These are phyloP conservation scores for Hirtodrosophila confusa DNA, from an alignment of 2,888 invertebrate species.

Conservation along the genomic window DNA sequence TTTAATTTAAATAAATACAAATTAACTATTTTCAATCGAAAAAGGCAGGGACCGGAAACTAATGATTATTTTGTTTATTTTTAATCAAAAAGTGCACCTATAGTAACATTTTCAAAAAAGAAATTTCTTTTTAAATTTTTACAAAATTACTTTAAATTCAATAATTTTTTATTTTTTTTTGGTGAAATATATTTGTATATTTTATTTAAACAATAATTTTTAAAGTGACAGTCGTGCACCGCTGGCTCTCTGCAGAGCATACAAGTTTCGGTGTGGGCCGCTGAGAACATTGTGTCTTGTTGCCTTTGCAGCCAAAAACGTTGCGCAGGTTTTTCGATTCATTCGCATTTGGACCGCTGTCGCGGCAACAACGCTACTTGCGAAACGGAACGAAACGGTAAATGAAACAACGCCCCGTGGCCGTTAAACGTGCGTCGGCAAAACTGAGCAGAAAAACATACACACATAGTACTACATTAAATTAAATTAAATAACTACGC, in stretches of 20 bases:
- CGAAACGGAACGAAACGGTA: constrained; percentile 70
- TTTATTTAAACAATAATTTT: too few relatives aligned
- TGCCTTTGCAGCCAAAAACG: constrained; percentile 41
- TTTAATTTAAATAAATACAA: too few relatives aligned
- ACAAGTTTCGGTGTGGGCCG: constrained; percentile 8
- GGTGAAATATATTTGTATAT: too few relatives aligned
- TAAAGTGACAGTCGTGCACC: too few relatives aligned
- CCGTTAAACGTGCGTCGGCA: constrained; percentile 53
- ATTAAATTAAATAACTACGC: constrained; percentile 17
- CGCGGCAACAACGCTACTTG: constrained; percentile 62
- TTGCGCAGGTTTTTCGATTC: constrained; percentile 61
- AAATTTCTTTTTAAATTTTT: too few relatives aligned
- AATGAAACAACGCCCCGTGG: constrained; percentile 74
- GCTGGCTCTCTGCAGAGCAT: constrained; percentile 9
- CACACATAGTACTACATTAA: background rate
- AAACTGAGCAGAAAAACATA: constrained; percentile 22
- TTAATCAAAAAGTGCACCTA: too few relatives aligned
- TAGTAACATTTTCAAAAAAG: too few relatives aligned
- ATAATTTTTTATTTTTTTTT: too few relatives aligned
- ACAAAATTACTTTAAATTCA: too few relatives aligned
- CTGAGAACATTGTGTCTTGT: constrained; percentile 19
- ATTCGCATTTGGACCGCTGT: constrained; percentile 65
- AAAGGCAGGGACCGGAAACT: too few relatives aligned
- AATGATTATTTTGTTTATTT: too few relatives aligned
- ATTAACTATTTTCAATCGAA: too few relatives aligned